Evolutionary conservation across 2,797 vertebrate genomes (phyloP), one percentile per base, ranked within the genome.

Genomic region (Emydoidea blandingii): DNA sequence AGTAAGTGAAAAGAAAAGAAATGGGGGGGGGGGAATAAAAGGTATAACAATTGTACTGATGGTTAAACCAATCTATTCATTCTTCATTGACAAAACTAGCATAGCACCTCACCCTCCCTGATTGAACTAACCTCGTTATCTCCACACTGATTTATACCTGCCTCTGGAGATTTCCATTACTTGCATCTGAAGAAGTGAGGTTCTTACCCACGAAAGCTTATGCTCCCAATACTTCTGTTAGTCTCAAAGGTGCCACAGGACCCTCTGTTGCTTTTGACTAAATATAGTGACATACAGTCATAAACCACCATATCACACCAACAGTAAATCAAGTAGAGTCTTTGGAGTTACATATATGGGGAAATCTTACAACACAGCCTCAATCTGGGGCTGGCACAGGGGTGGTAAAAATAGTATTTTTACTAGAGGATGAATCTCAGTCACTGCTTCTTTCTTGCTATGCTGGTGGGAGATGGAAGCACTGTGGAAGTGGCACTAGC

Each of bases 231-330:
- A n/a, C n/a, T n/a, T n/a, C n/a, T n/a, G n/a, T n/a, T n/a, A n/a
- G n/a, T n/a, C n/a, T n/a, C n/a, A n/a, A n/a, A n/a, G n/a, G n/a
- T n/a, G n/a, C n/a, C n/a, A n/a, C n/a, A n/a, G n/a, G n/a, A n/a
- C n/a, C n/a, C n/a, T n/a, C n/a, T n/a, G n/a, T n/a, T n/a, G n/a
- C n/a, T n/a, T n/a, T n/a, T n/a, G 0, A 56, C 88, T 94, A 95
- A 91, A 96, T 92, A 96, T 91, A 96, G 89, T 15, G 85, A 62
- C 78, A 14, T 7, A 18, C 19, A 15, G 85, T 95, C 91, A 91
- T 81, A 87, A 96, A 93, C 41, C 74, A 91, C 89, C 86, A 79
- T 85, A 96, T 86, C 78, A 53, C 52, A 83, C 87, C 78, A 87
- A 80, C 1, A 79, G 80, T 23, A 86, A 91, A 90, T 19, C 91